Base-by-base conservation (phyloP, 2,113 vertebrate species). In the Oostethus manadensis region DNA sequence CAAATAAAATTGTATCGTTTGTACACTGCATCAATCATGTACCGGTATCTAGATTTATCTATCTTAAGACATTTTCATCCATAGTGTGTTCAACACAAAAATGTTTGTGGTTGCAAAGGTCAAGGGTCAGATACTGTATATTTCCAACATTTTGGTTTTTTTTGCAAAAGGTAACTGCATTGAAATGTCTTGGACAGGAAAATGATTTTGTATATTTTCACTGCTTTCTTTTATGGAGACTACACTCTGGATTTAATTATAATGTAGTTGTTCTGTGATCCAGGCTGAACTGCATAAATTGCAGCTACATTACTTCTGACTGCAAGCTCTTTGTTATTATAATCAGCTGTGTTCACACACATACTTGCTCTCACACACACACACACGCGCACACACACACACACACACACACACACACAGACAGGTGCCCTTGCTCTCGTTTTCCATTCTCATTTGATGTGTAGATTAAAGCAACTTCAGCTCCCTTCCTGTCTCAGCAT, bases 401-500 rank as follows among this genome's bases (percentile, higher is more conserved):
- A 54, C 55, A 42, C 48, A 17, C 16, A 3, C 44, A 21, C 54
- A 42, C 61, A 48, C 47, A 49, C 50, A 64, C 51, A 68, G 58
- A 70, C 44, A 72, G 42, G 61, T 70, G 61, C 68, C 68, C 59
- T 69, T 26, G 22, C 63, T 70, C 78, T 81, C 72, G 77, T 81
- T 84, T 82, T 51, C 76, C 58, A 20, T 57, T 69, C 43, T 67
- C 61, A 80, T 86, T 83, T 87, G 84, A 87, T 82, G 77, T 77
- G 61, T 67, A 84, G 83, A 87, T 87, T 87, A 85, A 78, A 85
- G 78, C 63, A 45, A 23, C 45, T 29, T 45, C 54, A 68, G 71
- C 76, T 76, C 73, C 63, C 58, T 40, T 66, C 48, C 68, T 75
- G 70, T 51, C 61, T 75, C 71, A 69, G 71, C 67, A 65, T 72